Evolutionary conservation across 2,113 vertebrate species (phyloP), one percentile per base, ranked within the genome.

Genomic region (Vidua chalybeata): DNA sequence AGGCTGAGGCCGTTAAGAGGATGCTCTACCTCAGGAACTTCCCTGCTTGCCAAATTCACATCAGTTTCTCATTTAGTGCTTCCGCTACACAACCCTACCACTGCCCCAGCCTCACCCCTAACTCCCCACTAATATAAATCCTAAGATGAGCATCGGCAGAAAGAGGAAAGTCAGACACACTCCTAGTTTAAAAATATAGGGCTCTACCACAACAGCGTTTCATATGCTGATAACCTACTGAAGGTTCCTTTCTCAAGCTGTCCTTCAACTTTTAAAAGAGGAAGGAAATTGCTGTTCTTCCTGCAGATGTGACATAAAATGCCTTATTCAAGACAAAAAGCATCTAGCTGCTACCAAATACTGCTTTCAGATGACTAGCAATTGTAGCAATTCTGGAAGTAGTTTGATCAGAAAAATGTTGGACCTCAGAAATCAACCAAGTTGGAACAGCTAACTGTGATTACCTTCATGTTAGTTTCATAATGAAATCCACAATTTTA

Each of bases 1-100:
- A 86, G 64, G 41, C 78, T 10, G 10, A 90, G 72, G 48, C 76
- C 92, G 68, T 46, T 59, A 49, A 71, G 28, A 88, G 27, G 82
- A 86, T 92, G 72, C 79, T 92, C 52, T 63, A 63, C 74, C 64
- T 78, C 72, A 74, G 72, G 72, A 83, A 88, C 16, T 61, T 43
- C 79, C 43, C n/a, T 24, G 39, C 67, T 92, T 95, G 95, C 94
- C 94, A 93, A 83, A 77, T 59, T 69, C 90, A 77, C 59, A 93
- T 87, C 82, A 61, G 89, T 66, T 93, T 87, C 71, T 89, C 71
- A 74, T 90, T 88, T 89, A 80, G 51, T 2, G 1, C 51, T 91
- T 87, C 92, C 4, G 1, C 75, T 94, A 91, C 75, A 71, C 91
- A 89, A 88, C 16, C 55, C 52, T 84, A 37, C 46, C 51, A n/a